phyloP scores from a whole-genome alignment of 2,113 vertebrate genomes.

The Pollachius pollachius region DNA sequence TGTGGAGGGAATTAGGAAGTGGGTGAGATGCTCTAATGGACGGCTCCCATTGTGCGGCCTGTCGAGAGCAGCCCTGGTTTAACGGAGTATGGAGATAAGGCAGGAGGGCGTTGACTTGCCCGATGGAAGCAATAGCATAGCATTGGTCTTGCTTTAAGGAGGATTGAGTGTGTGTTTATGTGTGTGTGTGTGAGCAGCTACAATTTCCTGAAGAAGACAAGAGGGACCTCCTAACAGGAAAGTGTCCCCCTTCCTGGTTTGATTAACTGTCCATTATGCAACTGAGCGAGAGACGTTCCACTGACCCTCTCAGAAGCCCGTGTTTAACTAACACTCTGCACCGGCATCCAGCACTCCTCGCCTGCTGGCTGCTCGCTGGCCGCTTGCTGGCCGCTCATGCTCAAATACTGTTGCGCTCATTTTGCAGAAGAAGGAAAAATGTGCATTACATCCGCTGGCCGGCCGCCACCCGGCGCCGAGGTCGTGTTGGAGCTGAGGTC shows the following conservation, averaged over 20 bases:
- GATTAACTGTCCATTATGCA: slow-evolving; percentile 33
- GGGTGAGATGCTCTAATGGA: slow-evolving; percentile 27
- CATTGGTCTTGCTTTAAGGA: too few relatives aligned
- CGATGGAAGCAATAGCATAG: too few relatives aligned
- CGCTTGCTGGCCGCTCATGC: neutral
- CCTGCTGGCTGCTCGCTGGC: too few relatives aligned
- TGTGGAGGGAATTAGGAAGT: slow-evolving; percentile 29
- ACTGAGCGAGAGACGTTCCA: slow-evolving; percentile 40
- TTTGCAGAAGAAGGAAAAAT: slow-evolving; percentile 43
- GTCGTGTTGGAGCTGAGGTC: slow-evolving; percentile 34
- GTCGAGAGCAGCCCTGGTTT: too few relatives aligned
- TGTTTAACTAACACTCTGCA: slow-evolving; percentile 34
- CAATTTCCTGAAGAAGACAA: neutral
- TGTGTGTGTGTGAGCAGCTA: slow-evolving; percentile 13
- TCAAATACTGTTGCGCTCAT: slow-evolving; percentile 28
- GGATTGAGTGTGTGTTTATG: too few relatives aligned
- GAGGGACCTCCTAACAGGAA: slow-evolving; percentile 19
- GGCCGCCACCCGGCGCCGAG: slow-evolving; percentile 33
- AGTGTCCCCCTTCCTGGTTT: neutral
- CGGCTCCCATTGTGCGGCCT: slow-evolving; percentile 10
- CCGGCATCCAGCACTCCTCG: slow-evolving; percentile 8
- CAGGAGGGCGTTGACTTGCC: too few relatives aligned
- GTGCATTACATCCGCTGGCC: slow-evolving; percentile 30
- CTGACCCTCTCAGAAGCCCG: slow-evolving; percentile 46
- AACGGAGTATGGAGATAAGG: too few relatives aligned